Conservation (phyloP, 1,140 invertebrate genomes). For the Teleopsis dalmanni region DNA sequence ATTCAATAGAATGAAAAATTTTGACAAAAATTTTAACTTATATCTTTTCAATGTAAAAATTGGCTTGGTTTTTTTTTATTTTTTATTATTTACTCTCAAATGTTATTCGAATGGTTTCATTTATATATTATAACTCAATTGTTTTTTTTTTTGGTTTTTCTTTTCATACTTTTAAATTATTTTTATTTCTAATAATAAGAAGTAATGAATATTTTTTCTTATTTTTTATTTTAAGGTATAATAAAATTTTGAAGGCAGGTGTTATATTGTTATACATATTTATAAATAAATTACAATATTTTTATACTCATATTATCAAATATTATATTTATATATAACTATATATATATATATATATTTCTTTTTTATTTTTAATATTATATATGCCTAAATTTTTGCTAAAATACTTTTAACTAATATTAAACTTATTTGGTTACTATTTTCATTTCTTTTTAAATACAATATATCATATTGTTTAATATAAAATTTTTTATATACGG, state of each 20-base stretch:
- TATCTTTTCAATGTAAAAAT: no score
- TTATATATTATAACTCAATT: constrained; percentile 6
- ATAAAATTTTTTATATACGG: constrained; percentile 5
- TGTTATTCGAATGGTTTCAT: constrained; percentile 3
- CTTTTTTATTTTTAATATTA: constrained; percentile 8
- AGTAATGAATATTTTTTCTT: constrained; percentile 8
- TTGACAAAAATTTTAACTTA: no score
- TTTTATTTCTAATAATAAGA: constrained; percentile 6
- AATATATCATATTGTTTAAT: constrained; percentile 9
- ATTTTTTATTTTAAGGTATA: constrained; percentile 12
- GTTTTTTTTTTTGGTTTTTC: constrained; percentile 8
- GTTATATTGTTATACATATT: constrained; percentile 15
- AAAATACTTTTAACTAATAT: constrained; percentile 1
- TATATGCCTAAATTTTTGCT: neutral
- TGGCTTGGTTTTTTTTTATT: constrained; percentile 14
- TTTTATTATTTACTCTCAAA: constrained; percentile 5
- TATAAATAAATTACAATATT: constrained; percentile 15
- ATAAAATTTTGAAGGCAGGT: constrained; percentile 18
- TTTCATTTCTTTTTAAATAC: constrained; percentile 4
- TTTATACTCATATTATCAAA: constrained; percentile 7
- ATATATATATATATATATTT: constrained; percentile 10
- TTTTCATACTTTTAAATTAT: constrained; percentile 6
- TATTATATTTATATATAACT: constrained; percentile 2
- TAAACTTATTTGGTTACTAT: constrained; percentile 3
- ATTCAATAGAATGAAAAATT: no score